Base-by-base conservation (phyloP, 2,113 vertebrate species). In the Litocranius walleri region DNA sequence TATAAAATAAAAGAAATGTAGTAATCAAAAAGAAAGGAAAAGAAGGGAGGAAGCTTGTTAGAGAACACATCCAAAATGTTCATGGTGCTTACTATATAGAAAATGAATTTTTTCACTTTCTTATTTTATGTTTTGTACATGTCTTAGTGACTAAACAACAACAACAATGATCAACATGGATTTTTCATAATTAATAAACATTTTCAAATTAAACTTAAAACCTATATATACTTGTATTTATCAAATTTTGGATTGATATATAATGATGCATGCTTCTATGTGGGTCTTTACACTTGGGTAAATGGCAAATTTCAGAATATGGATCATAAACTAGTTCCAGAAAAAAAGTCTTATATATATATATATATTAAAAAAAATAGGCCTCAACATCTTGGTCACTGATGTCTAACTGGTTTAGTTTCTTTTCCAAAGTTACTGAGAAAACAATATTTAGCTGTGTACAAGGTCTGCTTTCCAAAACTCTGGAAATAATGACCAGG, bases 381-480 rank as follows among this genome's bases (percentile, higher is more conserved):
- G 12, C 2, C 40, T 64, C 9, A 52, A 59, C 19, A 80, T 30
- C 4, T 84, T 67, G 50, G 50, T 67, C 52, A 59, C 25, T 81
- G 84, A 85, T 81, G 2, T 36, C 84, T 57, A 52, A 88, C 36
- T 61, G 27, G 17, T 80, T 89, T 89, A 40, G 77, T 67, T 92
- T 91, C 29, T 30, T 94, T 97, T 95, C 74, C 40, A 14, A 88
- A 88, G 19, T 77, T 88, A 71, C 40, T 96, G 52, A 84, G 50
- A 80, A 96, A 97, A 77, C 87, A 94, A 61, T 12, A 88, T 61
- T 87, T 50, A 78, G 56, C 67, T 59, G 15, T 29, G n/a, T 45
- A 81, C 23, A 71, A 82, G n/a, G 14, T 9, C 54, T 95, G 52
- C 33, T 74, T 92, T 93, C 30, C 61, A 96, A 90, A 95, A 62